A percentile compares a stretch with the other conserved stretches of the same genome.
Conservation (phyloP, 2,888 invertebrate genomes). For the Dicranocentrus wangi region DNA sequence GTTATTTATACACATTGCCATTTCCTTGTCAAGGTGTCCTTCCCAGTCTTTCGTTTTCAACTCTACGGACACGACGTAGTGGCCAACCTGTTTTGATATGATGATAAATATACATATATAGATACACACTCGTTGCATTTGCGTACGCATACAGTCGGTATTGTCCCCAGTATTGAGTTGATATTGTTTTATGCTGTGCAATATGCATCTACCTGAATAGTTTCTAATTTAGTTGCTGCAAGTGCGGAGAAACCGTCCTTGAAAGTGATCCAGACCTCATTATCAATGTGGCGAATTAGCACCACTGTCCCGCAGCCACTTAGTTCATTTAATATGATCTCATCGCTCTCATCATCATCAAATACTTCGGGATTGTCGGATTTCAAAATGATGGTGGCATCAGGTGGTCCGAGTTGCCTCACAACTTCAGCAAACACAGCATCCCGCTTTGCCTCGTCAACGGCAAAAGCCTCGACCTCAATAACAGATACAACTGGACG, state of each 20-base stretch:
- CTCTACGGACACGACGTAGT: conserved; percentile 80
- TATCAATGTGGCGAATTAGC: conserved; percentile 90
- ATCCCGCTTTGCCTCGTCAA: conserved; percentile 85
- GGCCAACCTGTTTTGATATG: conserved; percentile 74
- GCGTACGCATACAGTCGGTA: no score
- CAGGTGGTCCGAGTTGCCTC: conserved; percentile 92
- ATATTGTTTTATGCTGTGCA: no score
- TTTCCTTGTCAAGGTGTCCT: conserved; percentile 86
- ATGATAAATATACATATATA: background rate
- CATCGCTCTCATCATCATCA: conserved; percentile 69
- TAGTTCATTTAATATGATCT: conserved; percentile 81
- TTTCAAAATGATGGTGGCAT: conserved; percentile 87
- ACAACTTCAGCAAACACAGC: conserved; percentile 89
- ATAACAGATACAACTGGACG: conserved; percentile 94
- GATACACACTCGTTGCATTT: background rate
- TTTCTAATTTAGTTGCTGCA: conserved; percentile 79
- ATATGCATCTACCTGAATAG: conserved; percentile 79
- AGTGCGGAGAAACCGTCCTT: conserved; percentile 91
- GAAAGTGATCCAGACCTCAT: conserved; percentile 93
- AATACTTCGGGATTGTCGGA: conserved; percentile 69
- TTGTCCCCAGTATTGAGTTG: no score
- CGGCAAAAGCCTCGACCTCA: conserved; percentile 88
- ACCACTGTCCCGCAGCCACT: conserved; percentile 91
- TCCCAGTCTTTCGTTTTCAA: conserved; percentile 92
- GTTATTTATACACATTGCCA: conserved; percentile 88